A percentile compares a stretch with the other conserved stretches of the same genome.
phyloP scores from a whole-genome alignment of 2,888 invertebrate species.

The Caradrina clavipalpis region DNA sequence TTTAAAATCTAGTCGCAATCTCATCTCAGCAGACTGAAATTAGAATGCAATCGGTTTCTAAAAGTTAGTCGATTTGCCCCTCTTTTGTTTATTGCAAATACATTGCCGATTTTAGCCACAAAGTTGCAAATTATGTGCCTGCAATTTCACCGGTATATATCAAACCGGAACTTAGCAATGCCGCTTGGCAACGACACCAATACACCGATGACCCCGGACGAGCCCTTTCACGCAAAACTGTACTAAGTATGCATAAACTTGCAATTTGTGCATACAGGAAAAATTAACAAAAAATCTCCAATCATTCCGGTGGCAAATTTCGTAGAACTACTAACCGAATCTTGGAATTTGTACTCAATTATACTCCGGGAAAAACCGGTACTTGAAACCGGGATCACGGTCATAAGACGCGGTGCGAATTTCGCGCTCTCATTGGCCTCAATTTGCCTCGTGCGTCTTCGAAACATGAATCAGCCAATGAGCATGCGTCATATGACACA shows the following conservation, averaged over 20 bases:
- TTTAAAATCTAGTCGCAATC: too few relatives aligned
- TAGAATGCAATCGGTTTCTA: too few relatives aligned
- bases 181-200: constrained; percentile 2
- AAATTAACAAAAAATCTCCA: constrained; percentile 16
- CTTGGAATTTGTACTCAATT: constrained; percentile 30
- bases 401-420: constrained; percentile 13
- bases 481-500: constrained; percentile 3
- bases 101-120: neutral
- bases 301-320: constrained; percentile 7
- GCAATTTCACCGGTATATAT: neutral
- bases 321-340: constrained; percentile 15
- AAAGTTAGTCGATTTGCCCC: too few relatives aligned
- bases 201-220: constrained; percentile 4
- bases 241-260: constrained; percentile 1
- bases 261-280: constrained; percentile 22
- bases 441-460: constrained; percentile 17
- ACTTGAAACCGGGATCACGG: constrained; percentile 20
- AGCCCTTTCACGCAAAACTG: constrained; percentile 14
- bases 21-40: too few relatives aligned
- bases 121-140: neutral
- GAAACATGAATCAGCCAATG: constrained; percentile 31
- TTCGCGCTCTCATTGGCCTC: constrained; percentile 42
- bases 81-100: too few relatives aligned
- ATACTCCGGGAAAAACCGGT: constrained; percentile 32
- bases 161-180: constrained; percentile 22